Base-by-base conservation (phyloP, 1,140 invertebrate species). In the Hypothenemus hampei region DNA sequence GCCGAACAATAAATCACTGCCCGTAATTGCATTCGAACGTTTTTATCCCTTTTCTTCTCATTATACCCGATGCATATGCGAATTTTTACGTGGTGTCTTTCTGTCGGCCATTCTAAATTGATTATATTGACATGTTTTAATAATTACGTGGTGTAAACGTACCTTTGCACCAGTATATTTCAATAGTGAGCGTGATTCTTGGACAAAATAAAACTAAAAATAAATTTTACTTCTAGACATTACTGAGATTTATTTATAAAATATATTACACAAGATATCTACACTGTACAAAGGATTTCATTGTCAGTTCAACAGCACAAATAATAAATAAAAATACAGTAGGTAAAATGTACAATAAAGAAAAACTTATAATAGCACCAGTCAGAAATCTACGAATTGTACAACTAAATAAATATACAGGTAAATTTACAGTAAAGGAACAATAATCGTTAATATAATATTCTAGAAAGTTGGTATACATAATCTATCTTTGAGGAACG, bases 201-300 rank as follows among this genome's bases (percentile, higher is more conserved):
- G n/a, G 13, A 8, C 26, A 7, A 1, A 46, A 46, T 41, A 52
- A 60, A 49, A 43, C 57, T 51, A 60, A 8, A 8, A 41, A 10
- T 24, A 5, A 21, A 20, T 41, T 40, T 61, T 65, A 67, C 69
- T 68, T 62, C 67, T 69, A 69, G 61, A 65, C 66, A 57, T 68
- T 65, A 62, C 61, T 55, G 64, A 64, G 63, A 66, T 69, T 69
- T 70, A 69, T 71, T 71, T 71, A 71, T 71, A 71, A 71, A 71
- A 71, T 71, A 70, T 71, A 65, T 71, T 71, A 71, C 69, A 71
- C 66, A 69, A 68, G 65, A 62, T 70, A 71, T 71, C 69, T 71
- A 71, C 69, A 71, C 69, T 71, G 69, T 71, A 71, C 69, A 71
- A 16, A 63, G 60, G 61, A 62, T 40, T 65, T 61, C 36, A 47